phyloP scores from a whole-genome alignment of 2,113 vertebrate species.

The human region GRCh38 chr20:47904501-47905000 shows the following conservation, averaged over 20 bases:
- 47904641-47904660: not conserved
- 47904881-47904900: not conserved
- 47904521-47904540: no score
- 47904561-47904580: no score
- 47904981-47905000: not conserved
- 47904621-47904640: not conserved
- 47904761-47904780: not conserved
- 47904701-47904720: not conserved
- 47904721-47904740: not conserved
- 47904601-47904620: not conserved
- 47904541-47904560: no score
- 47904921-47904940: not conserved
- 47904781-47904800: no score
- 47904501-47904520: no score
- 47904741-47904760: not conserved
- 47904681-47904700: accelerated
- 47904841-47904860: not conserved
- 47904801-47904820: not conserved
- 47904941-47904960: not conserved
- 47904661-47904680: no score
- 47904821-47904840: not conserved
- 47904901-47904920: not conserved
- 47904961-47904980: not conserved
- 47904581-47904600: not conserved
- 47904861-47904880: not conserved